These are phyloP conservation scores for Tortricodes alternella DNA, from an alignment of 2,888 invertebrate species.

Conservation along the genomic window DNA sequence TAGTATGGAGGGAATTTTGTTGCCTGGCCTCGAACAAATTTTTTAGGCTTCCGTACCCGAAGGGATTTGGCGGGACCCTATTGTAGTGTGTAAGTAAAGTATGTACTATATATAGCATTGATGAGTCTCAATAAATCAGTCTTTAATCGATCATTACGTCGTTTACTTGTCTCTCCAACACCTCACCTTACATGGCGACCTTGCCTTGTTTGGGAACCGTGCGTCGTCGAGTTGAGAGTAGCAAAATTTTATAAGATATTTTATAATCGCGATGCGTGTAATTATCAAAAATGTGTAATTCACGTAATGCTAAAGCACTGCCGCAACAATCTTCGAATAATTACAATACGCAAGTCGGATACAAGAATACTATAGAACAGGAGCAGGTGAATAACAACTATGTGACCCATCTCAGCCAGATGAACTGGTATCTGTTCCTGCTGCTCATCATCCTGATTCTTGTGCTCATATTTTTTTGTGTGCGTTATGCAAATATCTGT, in stretches of 20 bases:
- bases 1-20: too few species aligned
- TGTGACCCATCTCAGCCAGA: not conserved
- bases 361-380: not conserved
- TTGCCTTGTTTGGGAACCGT: not conserved
- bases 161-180: not conserved
- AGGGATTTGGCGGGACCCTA: too few species aligned
- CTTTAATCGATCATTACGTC: too few species aligned
- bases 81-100: too few species aligned
- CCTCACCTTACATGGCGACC: not conserved
- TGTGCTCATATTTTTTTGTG: not conserved
- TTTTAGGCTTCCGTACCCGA: too few species aligned
- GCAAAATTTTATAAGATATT: not conserved
- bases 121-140: too few species aligned
- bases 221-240: not conserved
- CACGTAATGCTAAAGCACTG: not conserved
- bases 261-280: not conserved
- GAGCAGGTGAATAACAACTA: not conserved
- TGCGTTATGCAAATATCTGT: conserved; percentile 1
- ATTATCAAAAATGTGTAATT: not conserved
- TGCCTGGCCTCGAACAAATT: too few species aligned
- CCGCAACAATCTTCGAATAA: not conserved
- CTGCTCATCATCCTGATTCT: not conserved
- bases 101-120: too few species aligned
- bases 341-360: not conserved
- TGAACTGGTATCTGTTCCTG: not conserved